Evolutionary conservation across 2,888 invertebrate genomes (phyloP).

Genomic region (Lasioglossum malachurum): DNA sequence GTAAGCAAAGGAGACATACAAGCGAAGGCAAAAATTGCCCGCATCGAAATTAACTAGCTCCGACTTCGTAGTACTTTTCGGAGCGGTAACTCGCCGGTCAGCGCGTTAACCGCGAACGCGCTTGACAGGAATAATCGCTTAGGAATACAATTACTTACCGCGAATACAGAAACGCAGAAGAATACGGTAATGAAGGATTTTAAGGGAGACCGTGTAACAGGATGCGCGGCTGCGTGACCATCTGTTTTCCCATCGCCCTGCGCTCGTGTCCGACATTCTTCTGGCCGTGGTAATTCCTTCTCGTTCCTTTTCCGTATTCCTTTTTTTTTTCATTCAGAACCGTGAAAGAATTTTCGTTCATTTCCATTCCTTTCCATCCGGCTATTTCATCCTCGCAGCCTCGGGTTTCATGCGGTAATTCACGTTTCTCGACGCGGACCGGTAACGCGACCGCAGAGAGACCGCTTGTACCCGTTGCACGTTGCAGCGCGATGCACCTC

Average conservation of each 20-base stretch:
- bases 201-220: neutral
- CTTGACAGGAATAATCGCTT: neutral
- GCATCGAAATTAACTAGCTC: neutral
- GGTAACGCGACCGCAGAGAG: slow-evolving; percentile 61
- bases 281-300: neutral
- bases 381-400: slow-evolving; percentile 15
- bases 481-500: slow-evolving; percentile 38
- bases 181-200: neutral
- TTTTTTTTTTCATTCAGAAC: neutral
- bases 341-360: slow-evolving; percentile 4
- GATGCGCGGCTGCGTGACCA: neutral
- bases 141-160: neutral
- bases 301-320: neutral
- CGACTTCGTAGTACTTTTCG: neutral
- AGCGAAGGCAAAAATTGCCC: accelerated
- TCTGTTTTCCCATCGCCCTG: neutral
- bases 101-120: neutral
- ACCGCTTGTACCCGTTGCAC: slow-evolving; percentile 28
- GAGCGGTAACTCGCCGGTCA: neutral
- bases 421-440: slow-evolving; percentile 42
- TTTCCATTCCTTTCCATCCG: slow-evolving; percentile 22
- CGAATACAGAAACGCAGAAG: neutral
- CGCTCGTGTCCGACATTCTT: neutral
- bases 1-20: neutral
- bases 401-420: slow-evolving; percentile 61